Evolutionary conservation across 2,113 vertebrate genomes (phyloP).

Genomic region (Leucoraja erinaceus): DNA sequence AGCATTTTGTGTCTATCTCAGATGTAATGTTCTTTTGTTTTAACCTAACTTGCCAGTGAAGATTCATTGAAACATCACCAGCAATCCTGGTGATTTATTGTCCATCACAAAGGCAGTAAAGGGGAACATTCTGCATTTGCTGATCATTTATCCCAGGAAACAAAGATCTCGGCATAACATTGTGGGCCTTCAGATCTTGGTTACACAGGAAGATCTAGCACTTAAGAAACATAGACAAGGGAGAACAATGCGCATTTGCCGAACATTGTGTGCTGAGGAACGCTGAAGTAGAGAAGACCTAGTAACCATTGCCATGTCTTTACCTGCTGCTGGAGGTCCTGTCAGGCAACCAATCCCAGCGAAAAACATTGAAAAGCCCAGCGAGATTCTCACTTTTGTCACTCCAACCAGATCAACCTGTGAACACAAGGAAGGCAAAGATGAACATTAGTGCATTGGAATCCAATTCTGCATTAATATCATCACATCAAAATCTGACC

Average conservation of each 20-base stretch:
- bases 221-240: background rate
- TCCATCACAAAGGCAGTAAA: too few species aligned
- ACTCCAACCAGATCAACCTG: constrained; percentile 80
- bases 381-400: constrained; percentile 67
- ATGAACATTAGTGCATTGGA: background rate
- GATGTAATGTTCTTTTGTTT: too few species aligned
- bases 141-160: too few species aligned
- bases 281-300: too few species aligned
- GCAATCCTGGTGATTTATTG: background rate
- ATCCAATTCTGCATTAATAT: background rate
- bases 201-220: too few species aligned
- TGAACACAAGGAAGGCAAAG: background rate
- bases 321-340: constrained; percentile 86
- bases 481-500: background rate
- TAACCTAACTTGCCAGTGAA: too few species aligned
- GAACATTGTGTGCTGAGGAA: background rate
- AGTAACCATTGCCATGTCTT: constrained; percentile 30
- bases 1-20: too few species aligned
- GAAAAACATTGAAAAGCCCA: constrained; percentile 83
- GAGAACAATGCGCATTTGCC: too few species aligned
- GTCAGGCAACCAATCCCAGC: constrained; percentile 73
- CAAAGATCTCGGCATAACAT: too few species aligned
- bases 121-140: too few species aligned
- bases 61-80: too few species aligned
- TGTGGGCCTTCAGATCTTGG: too few species aligned